Conservation (phyloP, 1,140 invertebrate species). For the Trichoplusia ni region DNA sequence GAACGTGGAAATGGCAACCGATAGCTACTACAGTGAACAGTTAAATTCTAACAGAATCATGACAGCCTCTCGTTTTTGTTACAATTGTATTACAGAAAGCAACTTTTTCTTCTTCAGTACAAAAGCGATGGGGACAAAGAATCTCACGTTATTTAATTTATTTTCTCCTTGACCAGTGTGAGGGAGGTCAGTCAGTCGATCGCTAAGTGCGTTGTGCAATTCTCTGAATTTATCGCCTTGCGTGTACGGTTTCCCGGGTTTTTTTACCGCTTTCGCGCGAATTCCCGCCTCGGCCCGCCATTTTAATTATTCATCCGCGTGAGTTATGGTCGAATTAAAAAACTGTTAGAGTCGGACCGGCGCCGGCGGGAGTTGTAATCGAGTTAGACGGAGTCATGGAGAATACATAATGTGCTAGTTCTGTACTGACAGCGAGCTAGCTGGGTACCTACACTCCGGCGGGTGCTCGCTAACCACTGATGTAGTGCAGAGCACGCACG, state of each 20-base stretch:
- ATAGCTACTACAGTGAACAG: too few species aligned
- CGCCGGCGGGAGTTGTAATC: slow-evolving; percentile 74
- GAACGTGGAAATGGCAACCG: too few species aligned
- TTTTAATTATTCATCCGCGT: slow-evolving; percentile 82
- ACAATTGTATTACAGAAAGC: too few species aligned
- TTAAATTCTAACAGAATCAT: too few species aligned
- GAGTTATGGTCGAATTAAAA: slow-evolving; percentile 83
- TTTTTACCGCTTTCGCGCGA: slow-evolving; percentile 70
- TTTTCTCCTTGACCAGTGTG: slow-evolving; percentile 34
- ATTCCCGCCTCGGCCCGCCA: slow-evolving; percentile 67
- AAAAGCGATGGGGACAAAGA: not conserved
- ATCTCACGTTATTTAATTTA: slow-evolving; percentile 29
- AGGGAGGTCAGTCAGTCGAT: slow-evolving; percentile 37
- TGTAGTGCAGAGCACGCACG: slow-evolving; percentile 24
- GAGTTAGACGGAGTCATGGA: slow-evolving; percentile 75
- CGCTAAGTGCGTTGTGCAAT: slow-evolving; percentile 74
- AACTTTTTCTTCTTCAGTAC: too few species aligned
- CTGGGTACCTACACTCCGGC: not conserved
- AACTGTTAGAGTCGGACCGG: slow-evolving; percentile 81
- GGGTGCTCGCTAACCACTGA: not conserved
- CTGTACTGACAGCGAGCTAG: slow-evolving; percentile 2
- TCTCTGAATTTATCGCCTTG: slow-evolving; percentile 69
- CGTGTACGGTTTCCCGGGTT: slow-evolving; percentile 51
- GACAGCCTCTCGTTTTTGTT: too few species aligned
- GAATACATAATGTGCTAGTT: slow-evolving; percentile 68